Percentiles rank a stretch among this genome's conserved stretches.
These are phyloP conservation scores for Antidorcas marsupialis DNA, from an alignment of 2,113 vertebrate species.

Conservation along the genomic window DNA sequence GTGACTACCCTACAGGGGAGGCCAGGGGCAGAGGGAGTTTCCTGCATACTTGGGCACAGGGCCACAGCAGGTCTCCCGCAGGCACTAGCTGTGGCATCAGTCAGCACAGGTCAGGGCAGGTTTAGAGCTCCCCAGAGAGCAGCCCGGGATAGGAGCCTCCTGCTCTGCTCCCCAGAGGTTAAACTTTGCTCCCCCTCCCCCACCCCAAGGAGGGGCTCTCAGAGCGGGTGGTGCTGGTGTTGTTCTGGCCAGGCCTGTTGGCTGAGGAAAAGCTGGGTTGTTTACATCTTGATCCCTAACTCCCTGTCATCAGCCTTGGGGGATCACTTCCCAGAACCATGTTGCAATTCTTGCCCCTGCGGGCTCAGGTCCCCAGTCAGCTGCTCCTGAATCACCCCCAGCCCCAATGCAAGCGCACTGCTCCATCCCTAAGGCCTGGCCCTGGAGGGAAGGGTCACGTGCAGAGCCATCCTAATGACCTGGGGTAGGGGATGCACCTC, in stretches of 20 bases:
- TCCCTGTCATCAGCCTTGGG: slow-evolving; percentile 26
- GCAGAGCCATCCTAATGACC: neutral
- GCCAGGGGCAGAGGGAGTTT: slow-evolving; percentile 38
- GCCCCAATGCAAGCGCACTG: neutral
- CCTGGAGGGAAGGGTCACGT: neutral
- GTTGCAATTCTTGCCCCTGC: slow-evolving; percentile 64
- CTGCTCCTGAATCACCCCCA: slow-evolving; percentile 73
- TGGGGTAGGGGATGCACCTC: too few species aligned
- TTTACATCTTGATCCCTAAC: slow-evolving; percentile 43
- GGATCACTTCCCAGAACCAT: slow-evolving; percentile 62
- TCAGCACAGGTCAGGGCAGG: slow-evolving; percentile 56
- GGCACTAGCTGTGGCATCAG: slow-evolving; percentile 40
- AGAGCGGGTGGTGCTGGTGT: slow-evolving; percentile 5
- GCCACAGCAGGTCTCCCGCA: slow-evolving; percentile 42
- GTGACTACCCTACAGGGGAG: slow-evolving; percentile 33
- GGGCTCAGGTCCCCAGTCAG: slow-evolving; percentile 66
- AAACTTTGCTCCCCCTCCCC: neutral
- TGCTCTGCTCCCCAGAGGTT: slow-evolving; percentile 13
- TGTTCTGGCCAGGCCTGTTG: slow-evolving; percentile 10
- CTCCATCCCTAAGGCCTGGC: neutral
- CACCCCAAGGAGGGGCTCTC: neutral
- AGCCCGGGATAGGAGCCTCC: neutral
- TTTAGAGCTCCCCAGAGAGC: neutral
- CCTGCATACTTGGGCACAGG: slow-evolving; percentile 49
- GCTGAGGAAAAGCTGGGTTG: slow-evolving; percentile 14